Base-by-base conservation (phyloP, 1,140 invertebrate genomes). In the Drosophila ambigua region DNA sequence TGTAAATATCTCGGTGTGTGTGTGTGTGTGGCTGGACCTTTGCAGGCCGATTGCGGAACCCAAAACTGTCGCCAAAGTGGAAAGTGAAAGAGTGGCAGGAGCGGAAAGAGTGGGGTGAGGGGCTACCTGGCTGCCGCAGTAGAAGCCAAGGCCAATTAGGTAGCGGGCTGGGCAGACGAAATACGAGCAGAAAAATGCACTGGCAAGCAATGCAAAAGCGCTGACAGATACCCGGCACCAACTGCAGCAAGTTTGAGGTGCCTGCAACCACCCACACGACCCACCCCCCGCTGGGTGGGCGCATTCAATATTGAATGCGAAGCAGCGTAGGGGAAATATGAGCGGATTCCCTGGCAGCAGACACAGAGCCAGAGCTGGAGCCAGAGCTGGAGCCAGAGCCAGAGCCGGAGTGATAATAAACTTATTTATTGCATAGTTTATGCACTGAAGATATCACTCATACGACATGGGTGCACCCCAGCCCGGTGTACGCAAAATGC, bases 381-480 rank as follows among this genome's bases (percentile, higher is more conserved):
- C 23, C 23, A 53, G 15, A 26, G 23, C 23, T 3, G 49, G 15
- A 26, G 54, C 7, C 11, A 9, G n/a, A 24, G 11, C 2, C 43
- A 11, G 39, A 41, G 39, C 44, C 7, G 26, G 11, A 39, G 65
- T 58, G 77, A 87, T 88, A 88, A 87, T 87, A 87, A 87, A 87
- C 67, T 88, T 88, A 76, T 83, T 88, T 87, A 87, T 77, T 77
- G 83, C 83, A 87, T 87, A 79, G 83, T 87, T 87, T 87, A 87
- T 88, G 67, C 45, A 66, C 61, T 73, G 75, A 41, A 72, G 78
- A 81, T 76, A 87, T 87, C 83, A 87, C 83, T 88, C 79, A 87
- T 88, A 79, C 83, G 83, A 66, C 79, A 74, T 85, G 81, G 35
- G 77, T 85, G 71, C 66, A 76, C 76, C 11, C 35, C 9, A 5